Evolutionary conservation across 2,888 invertebrate genomes (phyloP), one percentile per base, ranked within the genome.

Genomic region (Dicranocentrus wangi): DNA sequence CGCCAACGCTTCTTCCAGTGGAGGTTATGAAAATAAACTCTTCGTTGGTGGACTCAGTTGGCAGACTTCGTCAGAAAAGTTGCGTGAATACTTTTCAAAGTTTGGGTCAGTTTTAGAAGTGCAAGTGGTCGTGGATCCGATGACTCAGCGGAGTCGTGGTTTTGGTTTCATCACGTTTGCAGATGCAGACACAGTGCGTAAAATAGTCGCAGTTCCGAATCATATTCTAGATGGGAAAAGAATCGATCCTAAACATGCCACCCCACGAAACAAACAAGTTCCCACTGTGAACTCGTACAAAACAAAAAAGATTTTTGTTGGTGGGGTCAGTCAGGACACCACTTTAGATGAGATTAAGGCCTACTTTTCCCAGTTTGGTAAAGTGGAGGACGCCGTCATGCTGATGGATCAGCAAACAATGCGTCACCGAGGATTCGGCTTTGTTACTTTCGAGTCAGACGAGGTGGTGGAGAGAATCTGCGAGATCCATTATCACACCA

Each of bases 151-250:
- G 89, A 95, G 95, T 91, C 93, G 96, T 89, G 96, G 96, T 88
- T 96, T 96, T 90, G 94, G 95, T 88, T 96, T 96, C 91, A 95
- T 96, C 89, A 95, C 96, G 88, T 96, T 96, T 90, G 93, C 95
- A 89, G 95, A 96, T 89, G 94, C 95, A 75, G 92, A 93, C 86
- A 94, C 95, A 88, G 96, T 96, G 84, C 95, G 95, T 89, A 95
- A 95, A 90, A 95, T 96, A 77, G 92, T 96, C 66, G 94, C 95
- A 87, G 94, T 95, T 86, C 95, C 95, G 71, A 94, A 95, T 84
- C 95, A 95, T 91, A 80, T 80, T 73, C 28, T 78, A 5, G 96
- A 96, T 89, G 95, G 95, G 85, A 96, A 96, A 90, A 94, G 96
- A 89, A 96, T 96, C 89, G 96, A 96, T 89, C 96, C 96, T 70